Evolutionary conservation across 1,140 invertebrate genomes (phyloP), one percentile per base, ranked within the genome.

Genomic region (Hyles vespertilio): DNA sequence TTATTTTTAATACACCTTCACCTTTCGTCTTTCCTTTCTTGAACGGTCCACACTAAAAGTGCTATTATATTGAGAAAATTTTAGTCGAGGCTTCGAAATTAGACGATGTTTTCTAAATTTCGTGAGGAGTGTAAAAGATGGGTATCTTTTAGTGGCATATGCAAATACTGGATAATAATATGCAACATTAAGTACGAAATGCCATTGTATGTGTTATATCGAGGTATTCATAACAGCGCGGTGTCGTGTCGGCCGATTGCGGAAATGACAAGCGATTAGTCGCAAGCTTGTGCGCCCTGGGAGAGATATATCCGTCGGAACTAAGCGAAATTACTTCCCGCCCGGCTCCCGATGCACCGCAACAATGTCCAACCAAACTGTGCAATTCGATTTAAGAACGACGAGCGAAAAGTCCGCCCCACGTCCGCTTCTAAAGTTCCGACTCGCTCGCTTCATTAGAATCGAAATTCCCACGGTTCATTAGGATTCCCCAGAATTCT

Each of bases 251-350:
- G 72, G 78, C 79, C 74, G 78, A 85, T 84, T 75, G 70, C 76
- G 85, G 85, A 88, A 88, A 85, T 87, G 79, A 84, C 78, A 72
- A 78, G 61, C 77, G 85, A 87, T 85, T 87, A 85, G 82, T 79
- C 70, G 80, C 73, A 87, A 76, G 77, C 76, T 72, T 76, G 63
- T 71, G 70, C 73, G 70, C 70, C 70, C 67, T 67, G 70, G 66
- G 72, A 70, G 79, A 77, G 74, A 81, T 82, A 79, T 86, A 86
- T 87, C 86, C 84, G 82, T 59, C 83, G 85, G 85, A 85, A 83
- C 69, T 62, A 53, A 57, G 52, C 67, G 75, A 67, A 77, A 87
- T 85, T 81, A 77, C 81, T 84, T 87, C 81, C 82, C 73, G 66
- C 68, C 58, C 66, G 60, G 63, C 64, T 70, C 65, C 53, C 66